Evolutionary conservation across 2,888 invertebrate species (phyloP).

Genomic region (Callosobruchus maculatus): DNA sequence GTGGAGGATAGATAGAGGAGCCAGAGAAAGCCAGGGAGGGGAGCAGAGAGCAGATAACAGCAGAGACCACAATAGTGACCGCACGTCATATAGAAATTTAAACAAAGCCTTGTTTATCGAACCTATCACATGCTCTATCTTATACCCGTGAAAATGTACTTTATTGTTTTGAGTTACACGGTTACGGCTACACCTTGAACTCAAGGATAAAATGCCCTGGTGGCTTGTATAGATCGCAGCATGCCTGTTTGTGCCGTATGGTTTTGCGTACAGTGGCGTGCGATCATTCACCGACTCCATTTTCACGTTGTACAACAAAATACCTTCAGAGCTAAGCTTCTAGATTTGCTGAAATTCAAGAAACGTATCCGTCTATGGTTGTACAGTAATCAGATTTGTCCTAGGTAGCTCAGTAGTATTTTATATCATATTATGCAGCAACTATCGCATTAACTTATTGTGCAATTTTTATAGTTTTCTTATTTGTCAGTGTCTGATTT

Average conservation of each 20-base stretch:
- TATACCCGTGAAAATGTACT: slow-evolving; percentile 7
- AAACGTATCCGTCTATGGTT: too few species aligned
- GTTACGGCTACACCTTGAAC: neutral
- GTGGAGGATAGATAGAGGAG: neutral
- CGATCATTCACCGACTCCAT: neutral
- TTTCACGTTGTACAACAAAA: too few species aligned
- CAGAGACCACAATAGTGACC: slow-evolving; percentile 9
- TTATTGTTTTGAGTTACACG: slow-evolving; percentile 1
- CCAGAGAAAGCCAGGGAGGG: neutral
- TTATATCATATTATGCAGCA: too few species aligned
- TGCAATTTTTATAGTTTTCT: too few species aligned
- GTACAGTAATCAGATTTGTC: too few species aligned
- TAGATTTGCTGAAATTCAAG: too few species aligned
- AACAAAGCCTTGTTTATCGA: slow-evolving; percentile 15
- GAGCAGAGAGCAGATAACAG: neutral
- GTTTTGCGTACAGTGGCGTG: neutral
- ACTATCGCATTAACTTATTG: too few species aligned
- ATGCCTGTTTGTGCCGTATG: neutral
- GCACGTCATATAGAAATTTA: slow-evolving; percentile 13
- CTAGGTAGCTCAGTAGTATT: too few species aligned
- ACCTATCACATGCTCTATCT: slow-evolving; percentile 6
- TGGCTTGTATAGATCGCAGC: neutral
- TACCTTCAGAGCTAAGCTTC: too few species aligned
- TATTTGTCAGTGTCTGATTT: too few species aligned
- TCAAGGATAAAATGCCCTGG: neutral